Evolutionary conservation across 2,113 vertebrate species (phyloP).

Genomic region (Dryoscopus gambensis): DNA sequence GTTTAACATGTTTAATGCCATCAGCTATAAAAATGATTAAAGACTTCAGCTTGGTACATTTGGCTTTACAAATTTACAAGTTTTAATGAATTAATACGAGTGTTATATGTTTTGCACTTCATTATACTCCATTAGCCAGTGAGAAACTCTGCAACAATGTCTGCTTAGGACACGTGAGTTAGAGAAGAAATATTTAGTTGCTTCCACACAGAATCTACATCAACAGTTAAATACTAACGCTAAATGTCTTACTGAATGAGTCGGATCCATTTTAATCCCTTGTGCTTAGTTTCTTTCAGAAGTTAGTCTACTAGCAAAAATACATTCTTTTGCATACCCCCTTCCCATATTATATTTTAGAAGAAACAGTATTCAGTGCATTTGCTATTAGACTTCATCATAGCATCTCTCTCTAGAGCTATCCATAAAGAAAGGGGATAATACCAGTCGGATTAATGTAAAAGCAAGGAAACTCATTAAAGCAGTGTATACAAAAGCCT

Average conservation of each 20-base stretch:
- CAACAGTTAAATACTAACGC: constrained; percentile 71
- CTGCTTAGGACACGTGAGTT: constrained; percentile 41
- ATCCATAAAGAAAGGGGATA: constrained; percentile 64
- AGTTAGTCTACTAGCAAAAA: constrained; percentile 77
- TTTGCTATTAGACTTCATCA: constrained; percentile 74
- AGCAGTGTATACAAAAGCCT: constrained; percentile 55
- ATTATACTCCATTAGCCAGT: constrained; percentile 61
- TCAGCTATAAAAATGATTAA: constrained; percentile 75
- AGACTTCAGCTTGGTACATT: constrained; percentile 65
- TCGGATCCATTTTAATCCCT: constrained; percentile 53
- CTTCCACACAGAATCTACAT: constrained; percentile 65
- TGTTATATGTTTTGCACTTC: constrained; percentile 51
- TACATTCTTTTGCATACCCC: constrained; percentile 71
- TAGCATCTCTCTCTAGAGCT: constrained; percentile 60
- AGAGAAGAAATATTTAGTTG: constrained; percentile 57
- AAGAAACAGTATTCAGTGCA: constrained; percentile 78
- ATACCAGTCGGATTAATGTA: constrained; percentile 60
- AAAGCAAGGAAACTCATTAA: constrained; percentile 57
- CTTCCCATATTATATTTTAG: constrained; percentile 55
- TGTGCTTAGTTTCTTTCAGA: constrained; percentile 77
- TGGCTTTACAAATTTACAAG: constrained; percentile 77
- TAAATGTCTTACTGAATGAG: constrained; percentile 63
- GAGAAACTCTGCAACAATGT: constrained; percentile 55
- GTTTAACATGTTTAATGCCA: constrained; percentile 74
- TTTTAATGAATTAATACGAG: constrained; percentile 66